phyloP scores from a whole-genome alignment of 1,140 invertebrate genomes.

The Campoletis sonorensis region DNA sequence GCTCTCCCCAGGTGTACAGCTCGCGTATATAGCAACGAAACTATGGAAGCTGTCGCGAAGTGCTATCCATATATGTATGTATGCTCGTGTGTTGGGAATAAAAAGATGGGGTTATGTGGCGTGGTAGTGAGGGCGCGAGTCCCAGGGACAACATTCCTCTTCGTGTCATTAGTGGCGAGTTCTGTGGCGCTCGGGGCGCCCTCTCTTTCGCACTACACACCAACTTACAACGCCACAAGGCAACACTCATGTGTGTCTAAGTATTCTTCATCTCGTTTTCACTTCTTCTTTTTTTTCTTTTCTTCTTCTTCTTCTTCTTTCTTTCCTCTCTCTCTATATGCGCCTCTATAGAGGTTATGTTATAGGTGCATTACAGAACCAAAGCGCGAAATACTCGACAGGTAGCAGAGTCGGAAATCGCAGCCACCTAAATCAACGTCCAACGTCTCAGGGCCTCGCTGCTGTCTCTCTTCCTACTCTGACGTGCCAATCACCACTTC shows the following conservation, averaged over 20 bases:
- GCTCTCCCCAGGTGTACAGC: background rate
- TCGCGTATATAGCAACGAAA: background rate
- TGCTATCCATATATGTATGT: background rate
- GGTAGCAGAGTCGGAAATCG: slow-evolving; percentile 44
- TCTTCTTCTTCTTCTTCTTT: slow-evolving; percentile 35
- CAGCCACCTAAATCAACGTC: slow-evolving; percentile 54
- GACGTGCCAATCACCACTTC: background rate
- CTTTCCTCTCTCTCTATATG: slow-evolving; percentile 19
- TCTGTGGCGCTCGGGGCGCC: slow-evolving; percentile 61
- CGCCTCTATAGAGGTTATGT: background rate
- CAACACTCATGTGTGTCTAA: slow-evolving; percentile 9
- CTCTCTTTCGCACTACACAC: slow-evolving; percentile 19
- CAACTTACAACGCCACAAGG: slow-evolving; percentile 10
- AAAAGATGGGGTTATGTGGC: background rate
- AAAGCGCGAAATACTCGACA: background rate
- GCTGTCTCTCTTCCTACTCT: too few species aligned
- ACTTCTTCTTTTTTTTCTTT: slow-evolving; percentile 32
- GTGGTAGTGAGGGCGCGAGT: background rate
- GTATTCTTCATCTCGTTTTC: slow-evolving; percentile 43
- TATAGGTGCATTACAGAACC: background rate
- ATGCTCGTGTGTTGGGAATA: background rate
- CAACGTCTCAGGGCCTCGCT: slow-evolving; percentile 17
- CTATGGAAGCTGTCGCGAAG: background rate
- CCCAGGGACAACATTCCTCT: slow-evolving; percentile 72
- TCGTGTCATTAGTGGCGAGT: slow-evolving; percentile 74